Base-by-base conservation (phyloP, 2,888 invertebrate genomes). In the Acrobeloides nanus region DNA sequence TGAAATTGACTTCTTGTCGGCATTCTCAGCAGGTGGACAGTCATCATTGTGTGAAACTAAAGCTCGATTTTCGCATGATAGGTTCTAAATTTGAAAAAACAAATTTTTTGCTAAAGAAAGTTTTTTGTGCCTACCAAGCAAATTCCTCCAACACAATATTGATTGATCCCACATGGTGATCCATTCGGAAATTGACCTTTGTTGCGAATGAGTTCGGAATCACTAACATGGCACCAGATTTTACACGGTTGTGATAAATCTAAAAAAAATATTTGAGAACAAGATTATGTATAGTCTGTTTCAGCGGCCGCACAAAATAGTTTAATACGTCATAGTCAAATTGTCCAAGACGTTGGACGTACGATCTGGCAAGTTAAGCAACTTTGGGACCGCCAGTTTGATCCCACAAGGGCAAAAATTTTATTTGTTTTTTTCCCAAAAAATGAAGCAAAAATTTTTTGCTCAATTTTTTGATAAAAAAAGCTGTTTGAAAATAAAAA, bases 141-240 rank as follows among this genome's bases (percentile, higher is more conserved):
- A 10, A 55, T 51, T 3, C 73, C 73, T 20, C 65, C 59, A 23
- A 73, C 68, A 50, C 73, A 73, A 43, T 61, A 71, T 18, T 61
- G 53, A 18, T 56, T 59, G 25, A 48, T 49, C 0, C 68, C 72
- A 44, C 73, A 73, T 1, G 73, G 69, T 1, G 73, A 66, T 4
- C 73, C 73, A 35, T 74, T 73, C 1, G 73, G 73, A 41, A 68
- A 72, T 20, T 68, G 66, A 1, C 69, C 73, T 44, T 73, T 73
- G 58, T 73, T 73, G 35, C 73, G 53, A 46, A 73, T 74, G 3
- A 73, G 41, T 38, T 73, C 68, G 0, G 70, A 68, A 23, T 61
- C 68, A 5, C 55, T 52, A 26, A 73, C 53, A 51, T 72, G 73
- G 47, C 73, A 73, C 73, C 73, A 73, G 12, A 73, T 64, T 38